Conservation (phyloP, 1,140 invertebrate species). For the Acromyrmex heyeri region DNA sequence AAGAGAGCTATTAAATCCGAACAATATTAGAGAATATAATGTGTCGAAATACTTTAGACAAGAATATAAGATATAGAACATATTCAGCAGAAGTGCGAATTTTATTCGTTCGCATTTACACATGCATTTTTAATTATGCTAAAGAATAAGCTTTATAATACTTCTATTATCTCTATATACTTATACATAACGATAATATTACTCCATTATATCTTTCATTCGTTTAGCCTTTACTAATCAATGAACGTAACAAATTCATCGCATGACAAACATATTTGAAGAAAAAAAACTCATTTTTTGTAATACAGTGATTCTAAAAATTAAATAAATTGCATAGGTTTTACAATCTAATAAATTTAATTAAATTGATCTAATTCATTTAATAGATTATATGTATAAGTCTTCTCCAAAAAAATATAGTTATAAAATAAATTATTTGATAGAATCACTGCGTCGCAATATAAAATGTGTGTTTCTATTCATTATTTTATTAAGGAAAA, state of each 20-base stretch:
- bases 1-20: not conserved
- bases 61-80: not conserved
- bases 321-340: not conserved
- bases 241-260: not conserved
- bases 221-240: constrained; percentile 33
- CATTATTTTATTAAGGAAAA: not conserved
- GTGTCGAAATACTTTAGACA: not conserved
- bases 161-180: constrained; percentile 55
- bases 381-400: constrained; percentile 18
- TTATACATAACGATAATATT: constrained; percentile 55
- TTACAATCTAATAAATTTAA: not conserved
- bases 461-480: constrained; percentile 17
- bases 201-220: constrained; percentile 54
- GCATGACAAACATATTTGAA: not conserved
- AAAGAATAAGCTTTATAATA: constrained; percentile 56
- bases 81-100: constrained; percentile 10
- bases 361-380: constrained; percentile 16
- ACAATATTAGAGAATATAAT: constrained; percentile 5
- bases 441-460: constrained; percentile 19
- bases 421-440: not conserved
- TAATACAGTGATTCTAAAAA: constrained; percentile 19
- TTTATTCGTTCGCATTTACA: constrained; percentile 40
- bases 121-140: constrained; percentile 67
- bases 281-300: not conserved
- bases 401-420: not conserved